Percentiles rank a stretch among this genome's conserved stretches.
phyloP scores from a whole-genome alignment of 2,888 invertebrate genomes.

The Diploptera punctata region DNA sequence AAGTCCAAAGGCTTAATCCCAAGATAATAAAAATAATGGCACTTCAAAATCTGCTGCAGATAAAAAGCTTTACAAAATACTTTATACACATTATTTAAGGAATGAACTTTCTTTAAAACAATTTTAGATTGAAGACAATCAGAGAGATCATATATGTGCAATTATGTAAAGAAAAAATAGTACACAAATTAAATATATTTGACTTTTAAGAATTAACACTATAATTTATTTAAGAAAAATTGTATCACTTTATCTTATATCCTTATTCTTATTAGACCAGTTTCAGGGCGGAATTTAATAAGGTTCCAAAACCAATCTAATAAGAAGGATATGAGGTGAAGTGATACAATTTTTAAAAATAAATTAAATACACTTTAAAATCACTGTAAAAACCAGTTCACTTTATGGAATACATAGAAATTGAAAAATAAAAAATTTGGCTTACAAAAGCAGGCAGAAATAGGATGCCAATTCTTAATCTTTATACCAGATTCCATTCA shows the following conservation, averaged over 20 bases:
- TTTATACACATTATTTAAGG: not conserved
- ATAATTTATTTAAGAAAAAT: too few relatives aligned
- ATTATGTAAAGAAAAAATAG: not conserved
- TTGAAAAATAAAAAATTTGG: too few relatives aligned
- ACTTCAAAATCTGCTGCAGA: not conserved
- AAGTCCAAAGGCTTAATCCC: not conserved
- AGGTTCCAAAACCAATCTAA: too few relatives aligned
- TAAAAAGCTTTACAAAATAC: not conserved
- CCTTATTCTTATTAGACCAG: too few relatives aligned
- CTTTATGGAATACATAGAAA: too few relatives aligned
- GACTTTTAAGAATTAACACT: too few relatives aligned
- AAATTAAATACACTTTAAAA: not conserved
- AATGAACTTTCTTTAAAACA: not conserved
- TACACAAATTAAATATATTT: not conserved
- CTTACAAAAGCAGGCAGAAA: too few relatives aligned
- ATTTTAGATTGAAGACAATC: not conserved
- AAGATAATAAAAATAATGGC: constrained; percentile 14
- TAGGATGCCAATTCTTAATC: too few relatives aligned
- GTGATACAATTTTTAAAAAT: too few relatives aligned
- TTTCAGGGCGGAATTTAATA: too few relatives aligned
- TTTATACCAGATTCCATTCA: not conserved
- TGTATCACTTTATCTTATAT: too few relatives aligned
- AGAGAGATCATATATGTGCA: not conserved
- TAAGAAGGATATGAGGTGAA: too few relatives aligned
- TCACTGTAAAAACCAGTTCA: not conserved